Conservation (phyloP, 2,888 invertebrate species). For the Uloborus plumipes region DNA sequence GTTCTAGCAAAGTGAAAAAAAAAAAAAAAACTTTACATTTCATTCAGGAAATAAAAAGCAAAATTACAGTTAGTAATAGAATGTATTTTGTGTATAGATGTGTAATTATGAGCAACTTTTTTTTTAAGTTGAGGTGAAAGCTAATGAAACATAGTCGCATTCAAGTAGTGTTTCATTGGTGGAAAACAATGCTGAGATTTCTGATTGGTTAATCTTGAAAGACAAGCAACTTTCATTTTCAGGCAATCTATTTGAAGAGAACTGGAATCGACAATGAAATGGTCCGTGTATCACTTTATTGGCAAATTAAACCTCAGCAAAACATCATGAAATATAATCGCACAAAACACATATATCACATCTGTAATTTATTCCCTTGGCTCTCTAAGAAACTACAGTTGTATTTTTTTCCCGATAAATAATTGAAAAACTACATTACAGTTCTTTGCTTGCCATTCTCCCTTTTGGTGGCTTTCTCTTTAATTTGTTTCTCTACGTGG, state of each 20-base stretch:
- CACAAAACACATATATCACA: conserved; percentile 64
- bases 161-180: too few species aligned
- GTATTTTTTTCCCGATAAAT: conserved; percentile 58
- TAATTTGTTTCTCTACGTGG: conserved; percentile 49
- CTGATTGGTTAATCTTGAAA: too few species aligned
- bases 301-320: conserved; percentile 58
- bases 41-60: too few species aligned
- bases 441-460: conserved; percentile 39
- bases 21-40: too few species aligned
- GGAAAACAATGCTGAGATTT: too few species aligned
- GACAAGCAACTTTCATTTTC: too few species aligned
- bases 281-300: conserved; percentile 64
- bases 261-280: conserved; percentile 52
- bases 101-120: too few species aligned
- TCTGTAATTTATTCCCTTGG: conserved; percentile 64
- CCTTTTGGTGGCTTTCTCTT: conserved; percentile 30
- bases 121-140: too few species aligned
- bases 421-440: conserved; percentile 63
- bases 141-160: too few species aligned
- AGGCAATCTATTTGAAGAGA: conserved; percentile 20
- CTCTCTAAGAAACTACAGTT: conserved; percentile 64
- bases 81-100: too few species aligned
- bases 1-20: too few species aligned
- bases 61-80: too few species aligned
- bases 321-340: conserved; percentile 63